These are phyloP conservation scores for Pollenia griseotomentosa DNA, from an alignment of 2,888 invertebrate species.

Conservation along the genomic window DNA sequence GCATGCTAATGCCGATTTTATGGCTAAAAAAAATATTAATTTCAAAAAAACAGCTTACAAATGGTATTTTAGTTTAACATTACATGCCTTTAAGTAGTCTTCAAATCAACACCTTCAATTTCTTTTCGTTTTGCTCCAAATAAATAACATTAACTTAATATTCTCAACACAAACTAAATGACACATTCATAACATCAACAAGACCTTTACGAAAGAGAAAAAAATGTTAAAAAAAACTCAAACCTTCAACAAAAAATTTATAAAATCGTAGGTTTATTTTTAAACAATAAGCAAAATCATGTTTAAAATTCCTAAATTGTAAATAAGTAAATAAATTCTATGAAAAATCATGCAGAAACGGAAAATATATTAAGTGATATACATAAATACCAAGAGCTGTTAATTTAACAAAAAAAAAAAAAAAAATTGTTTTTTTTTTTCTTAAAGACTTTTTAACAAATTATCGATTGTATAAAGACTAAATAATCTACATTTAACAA, in stretches of 20 bases:
- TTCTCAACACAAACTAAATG: slow-evolving; percentile 45
- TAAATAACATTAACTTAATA: slow-evolving; percentile 56
- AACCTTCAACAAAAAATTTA: slow-evolving; percentile 32
- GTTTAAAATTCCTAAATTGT: slow-evolving; percentile 65
- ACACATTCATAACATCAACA: slow-evolving; percentile 56
- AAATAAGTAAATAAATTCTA: slow-evolving; percentile 63
- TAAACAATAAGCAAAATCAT: slow-evolving; percentile 39
- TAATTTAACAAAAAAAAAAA: slow-evolving; percentile 47
- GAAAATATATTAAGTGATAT: slow-evolving; percentile 17
- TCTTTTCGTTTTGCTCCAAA: slow-evolving; percentile 35
- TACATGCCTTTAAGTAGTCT: slow-evolving; percentile 37
- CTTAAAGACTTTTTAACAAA: slow-evolving; percentile 48
- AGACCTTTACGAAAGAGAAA: slow-evolving; percentile 38
- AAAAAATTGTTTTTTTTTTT: too few relatives aligned
- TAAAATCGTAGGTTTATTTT: slow-evolving; percentile 50
- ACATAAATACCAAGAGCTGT: slow-evolving; percentile 26
- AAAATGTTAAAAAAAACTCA: neutral
- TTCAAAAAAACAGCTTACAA: neutral
- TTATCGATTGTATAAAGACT: slow-evolving; percentile 54
- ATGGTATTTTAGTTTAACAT: slow-evolving; percentile 52
- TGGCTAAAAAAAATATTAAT: neutral
- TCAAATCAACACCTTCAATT: slow-evolving; percentile 56
- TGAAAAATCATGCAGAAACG: slow-evolving; percentile 40
- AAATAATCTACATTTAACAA: slow-evolving; percentile 45
- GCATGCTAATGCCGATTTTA: too few relatives aligned